Conservation (phyloP, 2,797 vertebrate genomes). For the Pelochelys cantorii region DNA sequence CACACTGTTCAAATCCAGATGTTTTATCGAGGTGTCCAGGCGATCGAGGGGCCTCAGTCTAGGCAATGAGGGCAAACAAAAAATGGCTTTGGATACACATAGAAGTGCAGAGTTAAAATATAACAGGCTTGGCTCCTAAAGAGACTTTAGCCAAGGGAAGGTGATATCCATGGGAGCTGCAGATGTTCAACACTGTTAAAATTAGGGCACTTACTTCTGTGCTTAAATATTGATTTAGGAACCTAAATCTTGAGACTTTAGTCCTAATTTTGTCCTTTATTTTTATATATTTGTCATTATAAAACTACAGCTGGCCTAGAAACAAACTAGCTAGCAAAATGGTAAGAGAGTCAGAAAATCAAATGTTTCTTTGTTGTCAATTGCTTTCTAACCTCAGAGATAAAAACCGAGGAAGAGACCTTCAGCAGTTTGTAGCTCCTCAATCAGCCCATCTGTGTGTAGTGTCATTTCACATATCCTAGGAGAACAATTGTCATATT, state of each 20-base stretch:
- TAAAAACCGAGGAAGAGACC: background rate
- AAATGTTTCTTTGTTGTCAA: background rate
- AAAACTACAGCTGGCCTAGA: background rate
- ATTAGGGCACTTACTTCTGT: background rate
- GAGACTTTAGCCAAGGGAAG: background rate
- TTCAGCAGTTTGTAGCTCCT: background rate
- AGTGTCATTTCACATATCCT: background rate
- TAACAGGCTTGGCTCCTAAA: background rate
- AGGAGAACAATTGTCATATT: background rate
- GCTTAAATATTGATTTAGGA: background rate
- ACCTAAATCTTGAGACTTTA: background rate
- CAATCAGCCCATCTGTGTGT: background rate
- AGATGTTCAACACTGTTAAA: background rate
- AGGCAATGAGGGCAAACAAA: background rate
- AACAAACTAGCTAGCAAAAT: background rate
- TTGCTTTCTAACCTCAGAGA: background rate
- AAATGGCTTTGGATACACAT: background rate
- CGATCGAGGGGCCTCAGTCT: fast-evolving
- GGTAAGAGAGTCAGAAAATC: background rate
- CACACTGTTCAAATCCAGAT: background rate
- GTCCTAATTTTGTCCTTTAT: background rate
- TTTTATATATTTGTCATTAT: background rate
- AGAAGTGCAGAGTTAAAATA: background rate
- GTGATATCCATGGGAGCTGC: background rate
- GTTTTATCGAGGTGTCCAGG: background rate